A percentile compares a stretch with the other conserved stretches of the same genome.
Evolutionary conservation across 2,888 invertebrate species (phyloP).

Genomic region (Empis livida): DNA sequence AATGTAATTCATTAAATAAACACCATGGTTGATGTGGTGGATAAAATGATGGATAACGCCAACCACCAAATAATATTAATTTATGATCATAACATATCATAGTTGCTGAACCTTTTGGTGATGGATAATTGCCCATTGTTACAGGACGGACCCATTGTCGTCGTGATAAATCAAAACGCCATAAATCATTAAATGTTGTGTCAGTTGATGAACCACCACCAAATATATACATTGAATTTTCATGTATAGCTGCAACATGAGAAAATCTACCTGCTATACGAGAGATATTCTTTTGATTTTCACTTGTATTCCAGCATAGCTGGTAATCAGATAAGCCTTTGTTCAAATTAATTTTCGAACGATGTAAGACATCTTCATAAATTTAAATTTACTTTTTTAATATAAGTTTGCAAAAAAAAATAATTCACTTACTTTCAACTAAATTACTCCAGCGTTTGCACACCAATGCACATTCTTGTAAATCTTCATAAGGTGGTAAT

Average conservation of each 20-base stretch:
- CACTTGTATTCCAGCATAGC: slow-evolving; percentile 47
- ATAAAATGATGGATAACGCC: slow-evolving; percentile 82
- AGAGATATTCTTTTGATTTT: slow-evolving; percentile 1
- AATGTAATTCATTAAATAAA: slow-evolving; percentile 84
- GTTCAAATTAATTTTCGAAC: slow-evolving; percentile 58
- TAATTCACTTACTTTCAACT: slow-evolving; percentile 57
- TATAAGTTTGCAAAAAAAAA: background rate
- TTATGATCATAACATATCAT: slow-evolving; percentile 77
- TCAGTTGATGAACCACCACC: slow-evolving; percentile 90
- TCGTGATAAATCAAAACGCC: slow-evolving; percentile 80
- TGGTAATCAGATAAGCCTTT: slow-evolving; percentile 65
- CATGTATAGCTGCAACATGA: slow-evolving; percentile 74
- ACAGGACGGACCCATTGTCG: slow-evolving; percentile 74
- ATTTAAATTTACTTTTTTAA: background rate
- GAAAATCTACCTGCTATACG: slow-evolving; percentile 73
- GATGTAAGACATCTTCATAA: slow-evolving; percentile 59
- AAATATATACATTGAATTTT: slow-evolving; percentile 86
- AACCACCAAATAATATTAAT: slow-evolving; percentile 85
- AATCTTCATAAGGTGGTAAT: slow-evolving; percentile 80
- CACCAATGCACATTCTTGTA: slow-evolving; percentile 74
- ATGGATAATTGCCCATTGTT: slow-evolving; percentile 69
- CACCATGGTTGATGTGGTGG: slow-evolving; percentile 75
- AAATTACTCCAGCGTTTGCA: slow-evolving; percentile 77
- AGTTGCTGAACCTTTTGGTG: slow-evolving; percentile 90
- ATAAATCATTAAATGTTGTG: slow-evolving; percentile 93